Evolutionary conservation across 2,888 invertebrate species (phyloP).

Genomic region (Serrognathus titanus): DNA sequence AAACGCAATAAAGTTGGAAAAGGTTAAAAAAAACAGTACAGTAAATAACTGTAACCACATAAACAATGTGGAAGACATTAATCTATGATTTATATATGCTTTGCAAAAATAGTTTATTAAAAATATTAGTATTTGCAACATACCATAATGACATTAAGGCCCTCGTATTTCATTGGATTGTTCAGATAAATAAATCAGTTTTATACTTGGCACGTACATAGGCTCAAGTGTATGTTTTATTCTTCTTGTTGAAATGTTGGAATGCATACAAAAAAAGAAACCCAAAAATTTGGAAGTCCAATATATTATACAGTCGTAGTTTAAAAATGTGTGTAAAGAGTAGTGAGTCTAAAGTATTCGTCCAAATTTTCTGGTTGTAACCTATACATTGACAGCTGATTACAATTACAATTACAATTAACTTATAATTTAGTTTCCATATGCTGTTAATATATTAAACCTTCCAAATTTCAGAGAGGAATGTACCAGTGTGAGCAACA

Average conservation of each 20-base stretch:
- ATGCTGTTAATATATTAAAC: no score
- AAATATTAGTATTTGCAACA: conserved; percentile 40
- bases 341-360: no score
- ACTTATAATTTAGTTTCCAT: no score
- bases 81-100: conserved; percentile 32
- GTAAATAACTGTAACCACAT: conserved; percentile 22
- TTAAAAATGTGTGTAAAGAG: no score
- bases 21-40: background rate
- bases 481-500: no score
- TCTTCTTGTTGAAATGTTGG: conserved; percentile 10
- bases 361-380: no score
- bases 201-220: conserved; percentile 33
- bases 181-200: conserved; percentile 13
- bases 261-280: conserved; percentile 14
- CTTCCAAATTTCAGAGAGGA: no score
- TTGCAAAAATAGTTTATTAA: conserved; percentile 44
- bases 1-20: no score
- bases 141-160: conserved; percentile 43
- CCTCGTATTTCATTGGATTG: conserved; percentile 43
- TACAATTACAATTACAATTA: no score
- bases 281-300: no score
- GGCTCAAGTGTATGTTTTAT: conserved; percentile 8
- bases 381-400: no score
- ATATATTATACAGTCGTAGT: no score
- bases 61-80: conserved; percentile 43